Evolutionary conservation across 2,888 invertebrate genomes (phyloP).

Genomic region (Phaedon cochleariae): DNA sequence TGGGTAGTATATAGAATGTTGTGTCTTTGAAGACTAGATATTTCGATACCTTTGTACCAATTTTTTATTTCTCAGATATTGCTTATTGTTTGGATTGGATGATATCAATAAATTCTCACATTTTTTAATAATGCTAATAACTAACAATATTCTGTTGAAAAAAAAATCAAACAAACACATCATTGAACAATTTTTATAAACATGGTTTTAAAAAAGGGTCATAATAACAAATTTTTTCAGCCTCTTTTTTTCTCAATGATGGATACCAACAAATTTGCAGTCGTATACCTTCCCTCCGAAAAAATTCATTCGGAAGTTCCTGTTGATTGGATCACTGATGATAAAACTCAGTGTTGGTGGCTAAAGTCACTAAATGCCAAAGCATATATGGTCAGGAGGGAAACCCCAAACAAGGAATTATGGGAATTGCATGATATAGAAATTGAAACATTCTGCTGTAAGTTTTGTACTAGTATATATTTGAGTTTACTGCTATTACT

Average conservation of each 20-base stretch:
- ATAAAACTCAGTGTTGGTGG: neutral
- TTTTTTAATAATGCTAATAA: no score
- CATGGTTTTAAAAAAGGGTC: neutral
- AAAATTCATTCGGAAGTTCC: neutral
- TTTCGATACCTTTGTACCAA: no score
- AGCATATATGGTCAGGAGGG: neutral
- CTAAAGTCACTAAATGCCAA: neutral
- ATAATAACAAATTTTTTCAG: neutral
- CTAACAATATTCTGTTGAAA: no score
- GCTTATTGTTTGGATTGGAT: no score
- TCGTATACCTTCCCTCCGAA: neutral
- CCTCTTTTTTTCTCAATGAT: neutral
- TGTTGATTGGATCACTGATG: neutral
- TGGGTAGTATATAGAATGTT: no score
- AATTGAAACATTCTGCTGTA: slow-evolving; percentile 6
- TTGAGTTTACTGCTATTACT: no score
- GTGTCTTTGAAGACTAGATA: no score
- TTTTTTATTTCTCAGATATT: no score
- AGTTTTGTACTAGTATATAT: neutral
- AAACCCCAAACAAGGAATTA: neutral
- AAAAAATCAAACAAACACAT: no score
- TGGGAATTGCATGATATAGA: slow-evolving; percentile 1
- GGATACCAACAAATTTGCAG: neutral
- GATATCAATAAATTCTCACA: no score
- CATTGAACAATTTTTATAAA: no score